phyloP scores from a whole-genome alignment of 2,797 vertebrate species.

The Limnodromus scolopaceus region DNA sequence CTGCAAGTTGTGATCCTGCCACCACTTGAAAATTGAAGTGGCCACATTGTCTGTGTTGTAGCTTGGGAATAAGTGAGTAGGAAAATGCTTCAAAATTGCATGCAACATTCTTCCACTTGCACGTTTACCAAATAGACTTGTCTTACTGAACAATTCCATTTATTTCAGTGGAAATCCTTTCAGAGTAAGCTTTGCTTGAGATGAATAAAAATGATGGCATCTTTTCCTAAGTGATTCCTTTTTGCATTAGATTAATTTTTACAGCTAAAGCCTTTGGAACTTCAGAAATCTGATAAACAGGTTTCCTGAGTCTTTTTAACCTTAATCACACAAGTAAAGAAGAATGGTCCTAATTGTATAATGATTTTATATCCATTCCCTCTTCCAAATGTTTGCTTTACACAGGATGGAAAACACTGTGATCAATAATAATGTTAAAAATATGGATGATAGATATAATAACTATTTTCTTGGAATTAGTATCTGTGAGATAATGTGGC shows the following conservation, averaged over 20 bases:
- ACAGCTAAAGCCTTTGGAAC: not conserved
- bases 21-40: not conserved
- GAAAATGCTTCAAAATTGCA: not conserved
- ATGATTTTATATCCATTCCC: not conserved
- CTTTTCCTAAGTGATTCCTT: not conserved
- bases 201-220: not conserved
- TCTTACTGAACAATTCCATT: not conserved
- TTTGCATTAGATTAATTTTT: not conserved
- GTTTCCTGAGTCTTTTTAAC: not conserved
- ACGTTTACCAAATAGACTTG: not conserved
- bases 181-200: not conserved
- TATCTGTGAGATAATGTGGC: not conserved
- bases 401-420: not conserved
- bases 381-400: not conserved
- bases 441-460: not conserved
- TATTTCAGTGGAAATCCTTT: constrained; percentile 4
- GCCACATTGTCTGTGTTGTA: not conserved
- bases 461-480: not conserved
- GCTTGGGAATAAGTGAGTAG: not conserved
- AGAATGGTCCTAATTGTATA: not conserved
- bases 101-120: not conserved
- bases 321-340: not conserved
- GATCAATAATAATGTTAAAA: not conserved
- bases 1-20: not conserved
- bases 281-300: not conserved